Evolutionary conservation across 92 coral and sea anemone genomes (phyloP), one percentile per base, ranked within the genome.

Genomic region (Palythoa heliodiscus): DNA sequence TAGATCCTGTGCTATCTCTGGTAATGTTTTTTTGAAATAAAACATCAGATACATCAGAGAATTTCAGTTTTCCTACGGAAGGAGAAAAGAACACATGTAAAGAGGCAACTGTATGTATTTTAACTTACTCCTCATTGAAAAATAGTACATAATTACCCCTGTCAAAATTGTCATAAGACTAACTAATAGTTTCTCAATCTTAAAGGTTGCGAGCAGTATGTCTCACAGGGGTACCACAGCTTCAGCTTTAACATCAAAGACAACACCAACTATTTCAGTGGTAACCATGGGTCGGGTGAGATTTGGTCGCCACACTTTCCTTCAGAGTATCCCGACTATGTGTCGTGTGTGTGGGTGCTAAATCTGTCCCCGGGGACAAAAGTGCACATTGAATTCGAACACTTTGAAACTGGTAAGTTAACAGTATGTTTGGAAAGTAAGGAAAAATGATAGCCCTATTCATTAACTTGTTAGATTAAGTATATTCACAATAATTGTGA

Each of bases 271-370:
- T 94, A 39, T 78, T 94, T 83, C 82, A 81, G 66, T 11, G 98
- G 98, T 0, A 79, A 92, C 76, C 95, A 90, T 69, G 83, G 75
- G 14, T 68, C 88, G 16, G 98, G 98, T 4, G 83, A 83, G 82
- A 87, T 91, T 24, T 87, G 93, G 82, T 92, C 98, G 4, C 98
- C 98, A 2, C 16, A 7, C 3, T 94, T 66, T 66, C 98, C 98
- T 2, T 54, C 8, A 17, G 85, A 88, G 10, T 94, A 94, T 68
- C 89, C 84, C 7, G 76, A 86, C 63, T 47, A 61, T 15, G 81
- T 89, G 5, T 68, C 43, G 19, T 94, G 98, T 73, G 91, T 94
- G 47, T 94, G 98, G 98, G 95, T 92, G 14, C 61, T 94, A 2
- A 94, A 68, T 11, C 85, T 94, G 11, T 77, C 57, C 43, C 89